Conservation (phyloP, 2,888 invertebrate species). For the Ennomos quercinarius region DNA sequence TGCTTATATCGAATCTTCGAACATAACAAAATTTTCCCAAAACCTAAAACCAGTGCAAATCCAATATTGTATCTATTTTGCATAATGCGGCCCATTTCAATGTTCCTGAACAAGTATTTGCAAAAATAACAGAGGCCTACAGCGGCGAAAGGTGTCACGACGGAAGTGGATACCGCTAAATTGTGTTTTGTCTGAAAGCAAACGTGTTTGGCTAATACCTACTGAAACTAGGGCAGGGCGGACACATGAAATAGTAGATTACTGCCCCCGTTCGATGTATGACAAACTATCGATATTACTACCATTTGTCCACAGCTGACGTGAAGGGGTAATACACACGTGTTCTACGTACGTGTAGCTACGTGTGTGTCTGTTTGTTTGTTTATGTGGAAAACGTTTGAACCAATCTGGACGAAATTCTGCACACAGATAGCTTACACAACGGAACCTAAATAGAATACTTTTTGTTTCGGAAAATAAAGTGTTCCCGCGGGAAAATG, state of each 20-base stretch:
- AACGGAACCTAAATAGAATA: too few species aligned
- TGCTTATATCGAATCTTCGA: too few species aligned
- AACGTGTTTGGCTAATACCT: conserved; percentile 22
- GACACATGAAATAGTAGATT: conserved; percentile 21
- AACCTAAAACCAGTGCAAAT: not conserved
- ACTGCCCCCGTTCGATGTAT: conserved; percentile 18
- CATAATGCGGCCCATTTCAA: not conserved
- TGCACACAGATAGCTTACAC: too few species aligned
- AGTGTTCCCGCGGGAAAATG: too few species aligned
- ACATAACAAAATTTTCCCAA: not conserved
- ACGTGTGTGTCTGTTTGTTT: too few species aligned
- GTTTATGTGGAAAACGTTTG: too few species aligned
- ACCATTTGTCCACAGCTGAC: not conserved
- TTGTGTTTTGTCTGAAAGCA: conserved; percentile 34
- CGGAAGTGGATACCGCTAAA: conserved; percentile 33
- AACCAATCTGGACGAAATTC: too few species aligned
- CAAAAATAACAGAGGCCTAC: conserved; percentile 12
- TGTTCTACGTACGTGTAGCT: too few species aligned
- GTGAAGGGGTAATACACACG: not conserved
- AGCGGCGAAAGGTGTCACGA: conserved; percentile 7
- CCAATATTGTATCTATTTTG: not conserved
- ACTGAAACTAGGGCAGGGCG: conserved; percentile 24
- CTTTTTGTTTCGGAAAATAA: too few species aligned
- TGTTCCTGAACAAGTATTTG: not conserved
- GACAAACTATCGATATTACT: conserved; percentile 19